phyloP scores from a whole-genome alignment of 1,140 invertebrate genomes.

The Hylyphantes graminicola region DNA sequence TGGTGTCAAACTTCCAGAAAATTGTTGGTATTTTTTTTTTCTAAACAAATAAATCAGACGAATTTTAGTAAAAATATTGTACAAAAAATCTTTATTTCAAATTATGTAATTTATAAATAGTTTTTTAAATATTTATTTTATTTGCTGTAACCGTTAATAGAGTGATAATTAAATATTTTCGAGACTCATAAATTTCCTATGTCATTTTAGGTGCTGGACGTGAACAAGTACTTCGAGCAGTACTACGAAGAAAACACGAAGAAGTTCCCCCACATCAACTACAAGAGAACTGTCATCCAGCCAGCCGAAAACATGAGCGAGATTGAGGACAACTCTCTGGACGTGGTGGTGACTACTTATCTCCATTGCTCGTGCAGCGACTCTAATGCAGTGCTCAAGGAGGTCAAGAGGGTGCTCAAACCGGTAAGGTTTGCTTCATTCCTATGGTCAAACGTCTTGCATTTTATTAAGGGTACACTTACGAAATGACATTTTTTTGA shows the following conservation, averaged over 20 bases:
- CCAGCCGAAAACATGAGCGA: conserved; percentile 65
- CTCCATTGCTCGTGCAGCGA: conserved; percentile 66
- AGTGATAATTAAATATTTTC: too few relatives aligned
- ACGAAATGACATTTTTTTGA: too few relatives aligned
- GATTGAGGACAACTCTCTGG: conserved; percentile 64
- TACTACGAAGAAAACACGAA: conserved; percentile 7
- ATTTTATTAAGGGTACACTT: too few relatives aligned
- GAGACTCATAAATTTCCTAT: neutral
- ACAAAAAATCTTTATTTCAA: too few relatives aligned
- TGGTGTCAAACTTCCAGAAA: too few relatives aligned
- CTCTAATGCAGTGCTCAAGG: conserved; percentile 62
- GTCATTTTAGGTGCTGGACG: neutral
- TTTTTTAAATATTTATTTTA: too few relatives aligned
- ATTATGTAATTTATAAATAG: too few relatives aligned
- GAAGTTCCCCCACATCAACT: conserved; percentile 23
- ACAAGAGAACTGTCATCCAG: neutral
- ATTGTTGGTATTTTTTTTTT: too few relatives aligned
- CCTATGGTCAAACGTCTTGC: neutral
- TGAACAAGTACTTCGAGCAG: conserved; percentile 15
- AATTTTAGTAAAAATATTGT: too few relatives aligned
- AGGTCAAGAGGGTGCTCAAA: conserved; percentile 66
- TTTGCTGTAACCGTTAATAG: too few relatives aligned
- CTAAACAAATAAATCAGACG: too few relatives aligned
- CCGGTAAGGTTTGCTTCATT: conserved; percentile 62
- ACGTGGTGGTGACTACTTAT: conserved; percentile 66